phyloP scores from a whole-genome alignment of 2,888 invertebrate genomes.

The Oasisia sp. region DNA sequence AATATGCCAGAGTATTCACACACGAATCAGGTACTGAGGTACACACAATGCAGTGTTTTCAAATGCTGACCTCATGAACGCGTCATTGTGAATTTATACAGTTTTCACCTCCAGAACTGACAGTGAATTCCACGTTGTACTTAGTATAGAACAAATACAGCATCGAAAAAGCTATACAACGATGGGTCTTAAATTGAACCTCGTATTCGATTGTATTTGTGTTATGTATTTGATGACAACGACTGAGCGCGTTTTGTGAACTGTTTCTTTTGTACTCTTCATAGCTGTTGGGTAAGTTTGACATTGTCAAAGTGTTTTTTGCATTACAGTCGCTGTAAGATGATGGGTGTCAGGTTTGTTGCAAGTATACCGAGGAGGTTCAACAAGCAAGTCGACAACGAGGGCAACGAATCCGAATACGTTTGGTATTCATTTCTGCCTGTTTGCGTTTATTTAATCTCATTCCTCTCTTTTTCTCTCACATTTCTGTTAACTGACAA shows the following conservation, averaged over 20 bases:
- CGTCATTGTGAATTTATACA: too few species aligned
- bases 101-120: too few species aligned
- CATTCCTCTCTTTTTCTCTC: constrained; percentile 79
- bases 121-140: neutral
- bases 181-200: neutral
- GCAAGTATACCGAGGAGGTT: constrained; percentile 85
- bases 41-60: too few species aligned
- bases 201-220: neutral
- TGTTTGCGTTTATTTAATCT: constrained; percentile 82
- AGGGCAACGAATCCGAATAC: constrained; percentile 84
- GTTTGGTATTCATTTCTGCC: constrained; percentile 84
- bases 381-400: constrained; percentile 78
- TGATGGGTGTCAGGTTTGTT: constrained; percentile 65
- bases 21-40: too few species aligned
- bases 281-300: neutral
- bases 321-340: neutral
- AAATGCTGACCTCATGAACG: too few species aligned
- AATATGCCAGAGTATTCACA: too few species aligned
- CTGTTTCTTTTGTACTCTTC: neutral
- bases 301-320: neutral
- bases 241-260: neutral
- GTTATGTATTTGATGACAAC: neutral
- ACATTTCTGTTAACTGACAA: constrained; percentile 82
- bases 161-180: neutral
- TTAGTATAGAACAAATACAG: neutral